Evolutionary conservation across 2,888 invertebrate species (phyloP), one percentile per base, ranked within the genome.

Genomic region (Spilosoma lubricipeda): DNA sequence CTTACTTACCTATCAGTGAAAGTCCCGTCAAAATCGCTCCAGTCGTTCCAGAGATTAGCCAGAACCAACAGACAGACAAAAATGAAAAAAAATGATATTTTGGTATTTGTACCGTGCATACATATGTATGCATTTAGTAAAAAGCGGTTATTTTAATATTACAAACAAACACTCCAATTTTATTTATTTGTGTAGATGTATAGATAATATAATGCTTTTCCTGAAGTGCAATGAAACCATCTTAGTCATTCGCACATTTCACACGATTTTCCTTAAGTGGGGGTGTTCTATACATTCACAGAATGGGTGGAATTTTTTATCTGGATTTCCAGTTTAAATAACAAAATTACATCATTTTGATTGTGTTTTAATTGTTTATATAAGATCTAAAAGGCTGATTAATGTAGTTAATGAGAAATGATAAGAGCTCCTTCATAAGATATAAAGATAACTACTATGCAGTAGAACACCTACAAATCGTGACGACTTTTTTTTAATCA

Each of bases 371-470:
- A 56, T 33, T 33, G 36, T 72, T 67, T 68, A 39, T 42, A 36
- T 45, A 66, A 70, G 52, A 71, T 74, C 70, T 70, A 36, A 71
- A 67, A 68, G 23, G 71, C 64, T 74, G 74, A 30, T 71, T 65
- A 67, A 48, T 71, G 33, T 68, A 64, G 67, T 68, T 71, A 71
- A 74, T 67, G 71, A 71, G 71, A 20, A 74, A 64, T 66, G 74
- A 74, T 74, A 71, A 74, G 71, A 74, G 59, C 74, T 59, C 64
- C 59, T 74, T 74, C 64, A 71, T 64, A 64, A 63, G 67, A 56
- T 56, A 56, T 71, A 64, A 48, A 71, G 64, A 74, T 74, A 73
- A 67, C 36, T 36, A 69, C 23, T 70, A 65, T 33, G 52, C 18
- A 13, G 9, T 36, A 39, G 27, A 27, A 42, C 56, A 70, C 73